These are phyloP conservation scores for Tolypeutes matacus DNA, from an alignment of 2,797 vertebrate genomes.

Conservation along the genomic window DNA sequence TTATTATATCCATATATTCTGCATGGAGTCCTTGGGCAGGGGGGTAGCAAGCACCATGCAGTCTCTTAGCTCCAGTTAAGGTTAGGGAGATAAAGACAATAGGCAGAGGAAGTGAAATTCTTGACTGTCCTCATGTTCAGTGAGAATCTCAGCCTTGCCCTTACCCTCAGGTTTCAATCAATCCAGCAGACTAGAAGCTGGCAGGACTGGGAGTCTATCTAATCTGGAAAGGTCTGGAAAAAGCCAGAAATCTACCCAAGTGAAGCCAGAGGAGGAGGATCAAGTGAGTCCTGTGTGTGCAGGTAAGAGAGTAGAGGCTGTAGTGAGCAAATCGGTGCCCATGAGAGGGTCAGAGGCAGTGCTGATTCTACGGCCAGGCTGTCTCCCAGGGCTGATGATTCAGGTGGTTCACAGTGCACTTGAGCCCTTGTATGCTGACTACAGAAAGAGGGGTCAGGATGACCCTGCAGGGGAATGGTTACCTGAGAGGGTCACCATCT, in stretches of 20 bases:
- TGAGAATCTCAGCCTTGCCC: neutral
- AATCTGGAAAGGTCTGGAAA: neutral
- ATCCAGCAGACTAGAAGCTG: neutral
- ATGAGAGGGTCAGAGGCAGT: fast-evolving
- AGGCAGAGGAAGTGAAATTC: neutral
- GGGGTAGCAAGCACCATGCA: neutral
- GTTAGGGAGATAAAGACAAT: neutral
- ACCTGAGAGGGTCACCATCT: neutral
- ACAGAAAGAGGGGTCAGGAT: fast-evolving
- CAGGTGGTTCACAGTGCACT: neutral
- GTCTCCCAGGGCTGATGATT: neutral
- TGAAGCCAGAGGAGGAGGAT: neutral
- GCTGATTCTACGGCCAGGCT: neutral
- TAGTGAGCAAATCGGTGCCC: neutral
- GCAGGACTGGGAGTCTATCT: neutral
- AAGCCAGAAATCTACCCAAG: neutral
- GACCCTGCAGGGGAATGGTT: neutral
- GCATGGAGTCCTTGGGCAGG: neutral
- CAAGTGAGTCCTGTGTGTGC: neutral
- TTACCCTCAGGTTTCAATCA: neutral
- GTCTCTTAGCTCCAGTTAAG: neutral
- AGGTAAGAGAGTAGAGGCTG: neutral
- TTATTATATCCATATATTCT: neutral
- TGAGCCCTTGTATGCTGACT: neutral
- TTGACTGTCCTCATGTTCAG: neutral